Evolutionary conservation across 2,797 vertebrate genomes (phyloP).

Genomic region (Hypotaenidia okinawae): DNA sequence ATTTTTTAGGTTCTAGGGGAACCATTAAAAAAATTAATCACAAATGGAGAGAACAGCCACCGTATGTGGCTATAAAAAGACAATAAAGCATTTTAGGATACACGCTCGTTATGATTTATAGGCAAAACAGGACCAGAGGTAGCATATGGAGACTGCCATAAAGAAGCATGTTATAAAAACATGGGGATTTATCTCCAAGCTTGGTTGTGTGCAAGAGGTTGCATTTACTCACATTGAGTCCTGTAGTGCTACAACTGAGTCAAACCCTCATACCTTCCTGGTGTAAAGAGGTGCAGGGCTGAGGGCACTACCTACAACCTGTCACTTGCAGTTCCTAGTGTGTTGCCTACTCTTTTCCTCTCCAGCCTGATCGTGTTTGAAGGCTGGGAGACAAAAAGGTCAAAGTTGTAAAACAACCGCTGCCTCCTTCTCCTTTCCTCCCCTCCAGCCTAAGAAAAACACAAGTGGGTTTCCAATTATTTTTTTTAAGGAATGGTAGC

Average conservation of each 20-base stretch:
- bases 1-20: slow-evolving; percentile 73
- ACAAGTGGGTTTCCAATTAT: not conserved
- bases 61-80: slow-evolving; percentile 55
- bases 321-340: not conserved
- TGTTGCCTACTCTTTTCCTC: not conserved
- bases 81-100: slow-evolving; percentile 58
- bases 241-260: not conserved
- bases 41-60: slow-evolving; percentile 47
- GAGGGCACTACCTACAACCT: not conserved
- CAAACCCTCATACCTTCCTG: not conserved
- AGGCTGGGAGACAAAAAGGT: not conserved
- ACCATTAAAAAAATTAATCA: slow-evolving; percentile 72
- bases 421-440: not conserved
- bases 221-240: not conserved
- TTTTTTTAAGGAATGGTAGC: not conserved
- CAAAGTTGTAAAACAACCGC: not conserved
- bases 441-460: not conserved
- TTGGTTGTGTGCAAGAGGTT: not conserved
- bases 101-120: slow-evolving; percentile 64
- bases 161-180: slow-evolving; percentile 49
- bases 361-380: not conserved
- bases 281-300: not conserved
- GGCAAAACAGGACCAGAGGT: slow-evolving; percentile 45
- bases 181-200: slow-evolving; percentile 19
- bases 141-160: slow-evolving; percentile 46